Conservation (phyloP, 1,140 invertebrate genomes). For the Drosophila sproati region DNA sequence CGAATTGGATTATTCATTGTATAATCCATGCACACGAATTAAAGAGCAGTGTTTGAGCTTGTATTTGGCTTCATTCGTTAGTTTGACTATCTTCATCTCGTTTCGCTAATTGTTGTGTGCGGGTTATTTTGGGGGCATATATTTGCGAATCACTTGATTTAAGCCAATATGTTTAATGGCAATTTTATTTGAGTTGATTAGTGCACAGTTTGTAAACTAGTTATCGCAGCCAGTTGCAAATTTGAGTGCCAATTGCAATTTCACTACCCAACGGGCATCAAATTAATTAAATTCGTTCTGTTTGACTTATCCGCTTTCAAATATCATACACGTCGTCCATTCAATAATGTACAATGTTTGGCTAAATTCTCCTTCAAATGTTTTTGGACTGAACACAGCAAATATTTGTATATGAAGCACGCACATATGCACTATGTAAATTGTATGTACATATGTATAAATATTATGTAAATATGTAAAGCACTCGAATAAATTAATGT, state of each 20-base stretch:
- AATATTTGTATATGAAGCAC: slow-evolving; percentile 65
- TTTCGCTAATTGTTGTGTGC: slow-evolving; percentile 54
- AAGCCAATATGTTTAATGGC: slow-evolving; percentile 40
- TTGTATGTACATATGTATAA: not conserved
- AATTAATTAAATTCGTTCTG: slow-evolving; percentile 76
- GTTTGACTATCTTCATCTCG: slow-evolving; percentile 1
- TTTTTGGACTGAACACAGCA: slow-evolving; percentile 45
- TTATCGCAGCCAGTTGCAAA: slow-evolving; percentile 43
- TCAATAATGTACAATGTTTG: slow-evolving; percentile 73
- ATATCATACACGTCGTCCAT: slow-evolving; percentile 30
- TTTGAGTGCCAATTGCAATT: not conserved
- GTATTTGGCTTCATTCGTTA: slow-evolving; percentile 1
- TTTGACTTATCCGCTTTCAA: slow-evolving; percentile 44
- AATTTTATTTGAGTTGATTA: slow-evolving; percentile 56
- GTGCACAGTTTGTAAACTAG: slow-evolving; percentile 74
- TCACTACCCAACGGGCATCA: slow-evolving; percentile 42
- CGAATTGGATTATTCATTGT: slow-evolving; percentile 54
- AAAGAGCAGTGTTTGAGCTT: slow-evolving; percentile 7
- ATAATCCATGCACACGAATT: slow-evolving; percentile 33
- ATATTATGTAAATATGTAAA: slow-evolving; percentile 63
- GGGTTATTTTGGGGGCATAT: not conserved
- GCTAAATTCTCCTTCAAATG: slow-evolving; percentile 36
- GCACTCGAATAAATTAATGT: slow-evolving; percentile 57
- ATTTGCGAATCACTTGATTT: slow-evolving; percentile 72
- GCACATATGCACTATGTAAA: slow-evolving; percentile 26